A percentile compares a stretch with the other conserved stretches of the same genome.
phyloP scores from a whole-genome alignment of 2,888 invertebrate species.

The Ectemnius lituratus region DNA sequence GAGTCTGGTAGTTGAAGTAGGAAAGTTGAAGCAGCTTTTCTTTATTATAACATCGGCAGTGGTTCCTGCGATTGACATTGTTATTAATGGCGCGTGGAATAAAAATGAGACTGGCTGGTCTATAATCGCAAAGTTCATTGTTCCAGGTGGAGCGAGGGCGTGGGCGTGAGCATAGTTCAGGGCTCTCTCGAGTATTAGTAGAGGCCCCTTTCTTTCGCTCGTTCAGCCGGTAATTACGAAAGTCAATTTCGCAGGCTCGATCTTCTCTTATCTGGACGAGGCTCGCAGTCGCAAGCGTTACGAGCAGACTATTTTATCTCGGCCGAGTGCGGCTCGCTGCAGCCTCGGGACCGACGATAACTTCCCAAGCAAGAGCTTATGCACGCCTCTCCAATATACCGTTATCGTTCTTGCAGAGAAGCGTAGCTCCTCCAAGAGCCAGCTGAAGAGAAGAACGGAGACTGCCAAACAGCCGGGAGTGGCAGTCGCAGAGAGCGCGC shows the following conservation, averaged over 20 bases:
- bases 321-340: constrained; percentile 27
- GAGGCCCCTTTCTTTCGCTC: background rate
- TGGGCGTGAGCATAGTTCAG: constrained; percentile 18
- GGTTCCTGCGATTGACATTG: background rate
- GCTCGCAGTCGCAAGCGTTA: constrained; percentile 13
- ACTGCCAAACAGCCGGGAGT: background rate
- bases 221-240: constrained; percentile 47
- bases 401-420: background rate
- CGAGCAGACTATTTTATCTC: constrained; percentile 48
- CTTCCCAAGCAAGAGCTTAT: background rate
- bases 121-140: constrained; percentile 35
- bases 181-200: background rate
- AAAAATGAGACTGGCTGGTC: constrained; percentile 20
- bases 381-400: constrained; percentile 3
- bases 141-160: constrained; percentile 25
- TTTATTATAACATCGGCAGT: too few relatives aligned
- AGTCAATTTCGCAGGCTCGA: constrained; percentile 49
- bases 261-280: constrained; percentile 50
- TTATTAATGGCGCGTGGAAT: constrained; percentile 10
- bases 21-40: too few relatives aligned
- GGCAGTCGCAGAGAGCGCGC: background rate
- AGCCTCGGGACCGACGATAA: constrained; percentile 6
- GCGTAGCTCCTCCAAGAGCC: background rate
- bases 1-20: too few relatives aligned
- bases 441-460: constrained; percentile 4